Evolutionary conservation across 2,888 invertebrate genomes (phyloP), one percentile per base, ranked within the genome.

Genomic region (Drosophila neotestacea): DNA sequence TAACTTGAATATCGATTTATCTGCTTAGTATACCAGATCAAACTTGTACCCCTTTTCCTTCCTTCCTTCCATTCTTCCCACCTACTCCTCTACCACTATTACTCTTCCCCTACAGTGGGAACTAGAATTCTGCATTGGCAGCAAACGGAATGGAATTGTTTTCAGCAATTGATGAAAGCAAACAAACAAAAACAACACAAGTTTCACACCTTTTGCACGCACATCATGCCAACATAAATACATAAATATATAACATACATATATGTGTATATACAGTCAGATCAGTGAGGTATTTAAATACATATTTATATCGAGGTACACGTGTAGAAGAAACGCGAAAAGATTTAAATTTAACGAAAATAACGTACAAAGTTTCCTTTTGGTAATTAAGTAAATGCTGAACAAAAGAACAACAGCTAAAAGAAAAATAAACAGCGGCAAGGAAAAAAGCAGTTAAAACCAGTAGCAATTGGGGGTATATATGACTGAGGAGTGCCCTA

Each of bases 1-100:
- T 78, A 70, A 78, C 86, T 83, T 67, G 83, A 82, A 79, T 88
- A 84, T 85, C 84, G 88, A 88, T 88, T 85, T 83, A 70, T 80
- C 75, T 72, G 68, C 27, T 59, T 16, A 38, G 44, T 32, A 11
- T 41, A 27, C 51, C 70, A 66, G 64, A 73, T 79, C 72, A 42
- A 65, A 58, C 68, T 64, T 28, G 30, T 27, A 34, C 11, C 16
- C 13, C 39, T 5, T 30, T 5, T 30, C 16, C 16, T 30, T 7
- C 0, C 32, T 3, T 0, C 32, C 32, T 1, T 6, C 28, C 22
- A 1, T 11, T n/a, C 39, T 4, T 4, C 34, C 30, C 5, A 7
- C 39, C 7, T 7, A 6, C 10, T 10, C 36, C 16, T 13, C 9
- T 13, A 22, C 22, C 22, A 22, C 22, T 22, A 22, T 22, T 22